A percentile compares a stretch with the other conserved stretches of the same genome.
Evolutionary conservation across 2,888 invertebrate genomes (phyloP).

Genomic region (Nomada fucata): DNA sequence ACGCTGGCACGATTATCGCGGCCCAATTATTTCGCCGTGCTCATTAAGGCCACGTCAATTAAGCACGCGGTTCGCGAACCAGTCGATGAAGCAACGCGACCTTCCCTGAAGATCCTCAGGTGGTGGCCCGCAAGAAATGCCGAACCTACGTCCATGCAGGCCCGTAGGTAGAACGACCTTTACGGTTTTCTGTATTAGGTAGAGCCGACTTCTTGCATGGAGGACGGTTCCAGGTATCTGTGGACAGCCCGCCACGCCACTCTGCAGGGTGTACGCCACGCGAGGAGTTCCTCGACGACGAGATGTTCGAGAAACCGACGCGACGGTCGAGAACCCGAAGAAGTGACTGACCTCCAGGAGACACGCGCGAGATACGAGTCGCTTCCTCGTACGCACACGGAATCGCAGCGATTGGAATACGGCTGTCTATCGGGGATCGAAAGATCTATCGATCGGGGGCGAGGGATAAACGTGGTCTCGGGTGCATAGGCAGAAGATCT

Average conservation of each 20-base stretch:
- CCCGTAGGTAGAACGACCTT: conserved; percentile 65
- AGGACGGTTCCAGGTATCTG: conserved; percentile 75
- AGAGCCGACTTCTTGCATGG: conserved; percentile 78
- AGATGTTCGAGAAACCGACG: conserved; percentile 19
- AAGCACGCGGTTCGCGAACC: conserved; percentile 23
- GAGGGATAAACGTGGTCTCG: conserved; percentile 7
- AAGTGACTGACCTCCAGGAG: conserved; percentile 80
- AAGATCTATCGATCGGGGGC: not conserved
- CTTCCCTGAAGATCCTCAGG: conserved; percentile 65
- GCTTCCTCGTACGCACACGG: conserved; percentile 77
- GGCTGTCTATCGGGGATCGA: not conserved
- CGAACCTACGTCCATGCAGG: conserved; percentile 61
- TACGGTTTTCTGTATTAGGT: conserved; percentile 83
- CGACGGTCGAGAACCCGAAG: conserved; percentile 63
- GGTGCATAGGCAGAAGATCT: not conserved
- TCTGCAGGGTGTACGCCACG: conserved; percentile 51
- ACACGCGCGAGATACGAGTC: conserved; percentile 63
- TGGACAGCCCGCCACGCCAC: conserved; percentile 62
- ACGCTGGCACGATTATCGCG: conserved; percentile 15
- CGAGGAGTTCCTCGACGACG: conserved; percentile 62
- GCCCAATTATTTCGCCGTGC: conserved; percentile 48
- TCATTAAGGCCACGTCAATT: conserved; percentile 58
- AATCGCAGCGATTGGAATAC: conserved; percentile 59
- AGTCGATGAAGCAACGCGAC: conserved; percentile 33
- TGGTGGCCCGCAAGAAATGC: conserved; percentile 62